Evolutionary conservation across 2,113 vertebrate genomes (phyloP).

Genomic region (Salminus brasiliensis): DNA sequence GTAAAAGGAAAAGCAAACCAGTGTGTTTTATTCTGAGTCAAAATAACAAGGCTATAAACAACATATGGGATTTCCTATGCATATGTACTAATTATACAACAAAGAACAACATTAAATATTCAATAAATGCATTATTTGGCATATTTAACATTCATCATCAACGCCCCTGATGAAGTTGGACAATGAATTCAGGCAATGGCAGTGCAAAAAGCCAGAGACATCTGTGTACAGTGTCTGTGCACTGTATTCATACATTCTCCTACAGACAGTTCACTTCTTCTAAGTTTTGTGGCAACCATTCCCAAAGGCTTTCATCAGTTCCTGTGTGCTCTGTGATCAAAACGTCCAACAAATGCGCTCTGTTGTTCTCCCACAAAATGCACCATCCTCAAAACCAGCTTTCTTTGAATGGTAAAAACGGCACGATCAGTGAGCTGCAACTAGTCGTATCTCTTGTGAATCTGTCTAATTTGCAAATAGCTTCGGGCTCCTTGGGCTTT

Average conservation of each 20-base stretch:
- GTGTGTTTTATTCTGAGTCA: no score
- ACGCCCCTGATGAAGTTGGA: background rate
- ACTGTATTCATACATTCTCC: background rate
- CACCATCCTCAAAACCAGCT: background rate
- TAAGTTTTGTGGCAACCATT: background rate
- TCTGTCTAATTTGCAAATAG: background rate
- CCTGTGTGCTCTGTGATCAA: background rate
- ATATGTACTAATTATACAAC: no score
- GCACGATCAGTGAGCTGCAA: background rate
- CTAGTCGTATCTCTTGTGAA: background rate
- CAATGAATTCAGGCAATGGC: constrained; percentile 23
- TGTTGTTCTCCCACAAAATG: background rate
- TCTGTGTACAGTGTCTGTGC: constrained; percentile 10
- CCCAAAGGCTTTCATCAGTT: background rate
- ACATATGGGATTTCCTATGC: no score
- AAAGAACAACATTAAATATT: no score
- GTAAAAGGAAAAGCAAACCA: no score
- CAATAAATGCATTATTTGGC: no score
- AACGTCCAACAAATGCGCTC: background rate
- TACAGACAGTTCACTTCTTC: background rate
- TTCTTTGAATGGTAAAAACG: background rate
- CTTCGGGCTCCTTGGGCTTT: background rate
- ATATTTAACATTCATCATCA: background rate
- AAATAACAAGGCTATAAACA: no score
- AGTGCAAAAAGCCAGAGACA: constrained; percentile 34